Evolutionary conservation across 2,797 vertebrate species (phyloP).

Genomic region (Neosilurus hyrtlii): DNA sequence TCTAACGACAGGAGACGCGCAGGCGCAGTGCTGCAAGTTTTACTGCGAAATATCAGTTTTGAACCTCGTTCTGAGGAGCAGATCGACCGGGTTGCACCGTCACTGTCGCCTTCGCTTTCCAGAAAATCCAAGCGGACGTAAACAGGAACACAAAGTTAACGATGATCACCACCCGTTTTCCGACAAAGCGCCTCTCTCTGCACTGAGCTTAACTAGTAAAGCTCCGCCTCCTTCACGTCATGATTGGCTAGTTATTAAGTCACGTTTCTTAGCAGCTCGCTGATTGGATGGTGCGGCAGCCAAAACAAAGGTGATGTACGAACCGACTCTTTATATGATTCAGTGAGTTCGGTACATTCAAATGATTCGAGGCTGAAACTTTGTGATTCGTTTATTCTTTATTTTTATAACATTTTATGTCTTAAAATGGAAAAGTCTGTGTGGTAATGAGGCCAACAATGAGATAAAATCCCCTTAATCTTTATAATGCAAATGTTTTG

Average conservation of each 20-base stretch:
- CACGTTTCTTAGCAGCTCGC: neutral
- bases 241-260: constrained; percentile 12
- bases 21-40: neutral
- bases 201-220: neutral
- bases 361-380: neutral
- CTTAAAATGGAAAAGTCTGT: neutral
- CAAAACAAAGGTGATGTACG: neutral
- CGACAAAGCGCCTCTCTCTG: neutral
- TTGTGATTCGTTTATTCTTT: neutral
- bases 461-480: neutral
- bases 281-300: neutral
- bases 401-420: neutral
- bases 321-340: neutral
- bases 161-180: constrained; percentile 2
- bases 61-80: neutral
- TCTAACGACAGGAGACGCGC: constrained; percentile 62
- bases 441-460: neutral
- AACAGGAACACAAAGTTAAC: constrained; percentile 37
- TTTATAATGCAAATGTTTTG: neutral
- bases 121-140: constrained; percentile 32
- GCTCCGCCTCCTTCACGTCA: neutral
- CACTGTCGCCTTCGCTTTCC: neutral
- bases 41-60: neutral
- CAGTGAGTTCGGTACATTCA: neutral
- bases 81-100: neutral